Evolutionary conservation across 1,140 invertebrate species (phyloP).

Genomic region (Pseudomyrmex dendroicus): DNA sequence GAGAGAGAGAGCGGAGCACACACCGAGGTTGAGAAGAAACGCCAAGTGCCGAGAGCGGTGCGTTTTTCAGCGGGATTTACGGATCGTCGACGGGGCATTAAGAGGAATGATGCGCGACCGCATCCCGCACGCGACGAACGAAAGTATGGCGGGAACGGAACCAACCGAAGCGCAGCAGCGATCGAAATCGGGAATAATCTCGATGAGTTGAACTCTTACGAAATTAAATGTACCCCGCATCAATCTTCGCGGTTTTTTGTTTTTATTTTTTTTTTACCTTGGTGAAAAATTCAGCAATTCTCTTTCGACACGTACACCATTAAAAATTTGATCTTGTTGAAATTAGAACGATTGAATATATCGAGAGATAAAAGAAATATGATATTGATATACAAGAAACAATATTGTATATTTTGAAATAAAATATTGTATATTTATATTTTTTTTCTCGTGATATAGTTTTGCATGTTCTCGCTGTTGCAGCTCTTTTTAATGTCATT

Average conservation of each 20-base stretch:
- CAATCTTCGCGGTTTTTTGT: background rate
- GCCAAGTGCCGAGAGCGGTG: conserved; percentile 38
- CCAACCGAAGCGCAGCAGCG: too few relatives aligned
- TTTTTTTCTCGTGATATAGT: too few relatives aligned
- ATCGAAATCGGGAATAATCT: background rate
- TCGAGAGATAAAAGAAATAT: background rate
- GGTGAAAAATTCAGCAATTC: background rate
- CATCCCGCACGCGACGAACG: conserved; percentile 62
- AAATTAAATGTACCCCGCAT: background rate
- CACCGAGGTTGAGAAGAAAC: conserved; percentile 3
- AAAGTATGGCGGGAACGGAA: conserved; percentile 28
- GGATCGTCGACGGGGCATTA: conserved; percentile 69
- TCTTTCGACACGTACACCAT: background rate
- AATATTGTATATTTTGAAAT: background rate
- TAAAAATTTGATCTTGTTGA: conserved; percentile 2
- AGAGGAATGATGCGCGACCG: conserved; percentile 69
- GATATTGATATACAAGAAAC: background rate
- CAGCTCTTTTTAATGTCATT: too few relatives aligned
- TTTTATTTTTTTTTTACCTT: background rate
- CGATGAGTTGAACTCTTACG: conserved; percentile 4
- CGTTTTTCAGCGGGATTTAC: conserved; percentile 71
- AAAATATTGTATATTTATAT: too few relatives aligned
- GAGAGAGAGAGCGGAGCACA: background rate
- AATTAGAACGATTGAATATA: background rate
- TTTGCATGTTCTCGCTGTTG: too few relatives aligned